Evolutionary conservation across 2,113 vertebrate species (phyloP).

Genomic region (Empidonax traillii): DNA sequence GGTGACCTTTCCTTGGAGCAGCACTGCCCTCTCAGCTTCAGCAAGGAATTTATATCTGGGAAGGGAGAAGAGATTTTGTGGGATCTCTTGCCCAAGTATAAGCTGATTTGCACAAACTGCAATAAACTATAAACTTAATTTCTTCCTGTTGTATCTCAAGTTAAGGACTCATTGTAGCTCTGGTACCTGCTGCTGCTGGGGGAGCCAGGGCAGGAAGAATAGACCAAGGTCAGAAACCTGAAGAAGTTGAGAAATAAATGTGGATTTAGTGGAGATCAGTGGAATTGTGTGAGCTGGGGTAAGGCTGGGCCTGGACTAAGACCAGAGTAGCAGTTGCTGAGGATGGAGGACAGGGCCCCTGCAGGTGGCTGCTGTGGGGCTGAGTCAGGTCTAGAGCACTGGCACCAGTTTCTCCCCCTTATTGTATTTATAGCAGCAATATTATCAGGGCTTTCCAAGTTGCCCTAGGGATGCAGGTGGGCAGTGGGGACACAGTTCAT

Average conservation of each 20-base stretch:
- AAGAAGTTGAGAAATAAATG: background rate
- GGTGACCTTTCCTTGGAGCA: background rate
- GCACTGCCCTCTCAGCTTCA: background rate
- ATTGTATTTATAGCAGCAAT: background rate
- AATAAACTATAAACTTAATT: background rate
- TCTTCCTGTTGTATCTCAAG: background rate
- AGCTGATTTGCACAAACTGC: background rate
- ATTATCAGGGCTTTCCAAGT: background rate
- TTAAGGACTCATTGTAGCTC: background rate
- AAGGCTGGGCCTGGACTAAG: background rate
- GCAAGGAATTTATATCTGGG: background rate
- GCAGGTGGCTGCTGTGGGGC: too few species aligned
- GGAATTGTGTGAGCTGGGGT: background rate
- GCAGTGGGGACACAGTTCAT: rapidly evolving
- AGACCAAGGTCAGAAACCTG: background rate
- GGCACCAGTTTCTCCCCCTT: background rate
- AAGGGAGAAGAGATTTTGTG: background rate
- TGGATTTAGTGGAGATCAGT: background rate
- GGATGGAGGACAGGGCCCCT: background rate
- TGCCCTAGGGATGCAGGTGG: rapidly evolving
- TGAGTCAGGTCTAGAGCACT: background rate
- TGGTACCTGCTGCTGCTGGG: background rate
- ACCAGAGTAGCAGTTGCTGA: background rate
- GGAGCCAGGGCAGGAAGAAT: background rate
- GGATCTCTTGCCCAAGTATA: background rate